Evolutionary conservation across 2,888 invertebrate species (phyloP), one percentile per base, ranked within the genome.

Genomic region (Ophion ventricosus): DNA sequence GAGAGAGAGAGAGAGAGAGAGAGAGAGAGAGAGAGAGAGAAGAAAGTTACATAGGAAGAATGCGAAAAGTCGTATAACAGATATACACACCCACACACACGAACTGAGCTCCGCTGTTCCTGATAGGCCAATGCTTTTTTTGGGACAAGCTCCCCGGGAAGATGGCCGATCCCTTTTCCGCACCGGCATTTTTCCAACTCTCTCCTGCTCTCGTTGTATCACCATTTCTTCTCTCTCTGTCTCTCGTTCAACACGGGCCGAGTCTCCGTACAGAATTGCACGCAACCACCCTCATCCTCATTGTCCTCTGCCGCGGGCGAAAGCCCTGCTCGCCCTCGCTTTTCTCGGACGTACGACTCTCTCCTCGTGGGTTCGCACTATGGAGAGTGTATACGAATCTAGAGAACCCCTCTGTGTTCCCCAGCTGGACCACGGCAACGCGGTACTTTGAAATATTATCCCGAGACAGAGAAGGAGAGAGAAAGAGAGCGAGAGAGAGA

Each of bases 401-500:
- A 23, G 43, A 79, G 70, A 67, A 49, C 67, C 59, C 82, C 82
- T 78, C 80, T 77, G 78, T 81, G 84, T 86, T 86, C 85, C 82
- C 77, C 85, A 79, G 73, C 74, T 59, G 86, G 66, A 35, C 81
- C 75, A 82, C 74, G 78, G 84, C 75, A 80, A 82, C 76, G 88
- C 89, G 89, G 89, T 88, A 92, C 91, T 92, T 92, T 92, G 92
- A 92, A 92, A 92, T 92, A 92, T 92, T 91, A 91, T 91, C 87
- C 88, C 78, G 80, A 74, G 61, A 73, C 43, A 49, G 59, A 25
- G 72, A 29, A 43, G 59, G 43, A 26, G 70, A 17, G 43, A 77
- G 59, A 43, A 57, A 79, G 70, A 43, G 57, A 49, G 74, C 43
- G 26, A 7, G 66, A 79, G 70, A 59, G 57, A 25, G 72, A n/a